These are phyloP conservation scores for Megalops cyprinoides DNA, from an alignment of 2,797 vertebrate species.

Conservation along the genomic window DNA sequence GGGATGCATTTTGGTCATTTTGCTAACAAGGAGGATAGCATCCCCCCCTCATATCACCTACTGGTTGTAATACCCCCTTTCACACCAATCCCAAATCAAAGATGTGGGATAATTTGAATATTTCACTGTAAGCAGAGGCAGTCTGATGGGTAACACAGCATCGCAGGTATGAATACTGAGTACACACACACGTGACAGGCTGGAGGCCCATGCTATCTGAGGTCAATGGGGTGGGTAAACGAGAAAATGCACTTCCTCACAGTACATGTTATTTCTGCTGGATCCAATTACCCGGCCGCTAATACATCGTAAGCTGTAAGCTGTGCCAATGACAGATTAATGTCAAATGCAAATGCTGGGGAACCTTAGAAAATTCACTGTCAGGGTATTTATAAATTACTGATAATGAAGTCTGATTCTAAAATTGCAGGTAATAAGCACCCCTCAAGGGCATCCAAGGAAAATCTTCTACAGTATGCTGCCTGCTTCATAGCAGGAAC, in stretches of 20 bases:
- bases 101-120: not conserved
- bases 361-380: constrained; percentile 12
- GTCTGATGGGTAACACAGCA: not conserved
- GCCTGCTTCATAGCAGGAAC: not conserved
- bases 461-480: not conserved
- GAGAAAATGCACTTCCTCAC: constrained; percentile 58
- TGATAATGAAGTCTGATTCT: constrained; percentile 12
- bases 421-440: not conserved
- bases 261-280: constrained; percentile 63
- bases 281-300: constrained; percentile 71
- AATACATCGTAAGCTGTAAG: constrained; percentile 57
- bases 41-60: no score
- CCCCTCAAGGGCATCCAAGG: no score
- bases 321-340: constrained; percentile 66
- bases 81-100: not conserved
- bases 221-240: not conserved
- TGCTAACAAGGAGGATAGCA: no score
- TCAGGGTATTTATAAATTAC: not conserved
- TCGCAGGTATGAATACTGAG: not conserved
- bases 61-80: not conserved
- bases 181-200: not conserved
- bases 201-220: not conserved
- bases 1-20: no score
- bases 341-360: constrained; percentile 55
- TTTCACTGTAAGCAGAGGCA: not conserved